These are phyloP conservation scores for Asobara japonica DNA, from an alignment of 1,140 invertebrate species.

Conservation along the genomic window DNA sequence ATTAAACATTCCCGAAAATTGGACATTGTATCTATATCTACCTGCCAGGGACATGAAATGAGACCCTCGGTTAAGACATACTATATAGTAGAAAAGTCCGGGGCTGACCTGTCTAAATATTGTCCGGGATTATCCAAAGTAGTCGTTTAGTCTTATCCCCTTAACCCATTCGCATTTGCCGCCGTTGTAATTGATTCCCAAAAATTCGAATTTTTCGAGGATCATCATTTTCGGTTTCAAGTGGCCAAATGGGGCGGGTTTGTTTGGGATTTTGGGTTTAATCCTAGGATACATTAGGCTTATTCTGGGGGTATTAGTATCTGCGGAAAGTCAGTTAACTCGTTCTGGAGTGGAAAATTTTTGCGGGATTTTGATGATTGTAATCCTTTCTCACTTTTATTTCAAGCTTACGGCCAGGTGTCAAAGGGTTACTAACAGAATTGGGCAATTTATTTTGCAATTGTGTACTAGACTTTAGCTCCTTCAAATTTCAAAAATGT, in stretches of 20 bases:
- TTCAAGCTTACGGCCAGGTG: no score
- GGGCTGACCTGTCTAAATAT: constrained; percentile 20
- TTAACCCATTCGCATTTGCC: neutral
- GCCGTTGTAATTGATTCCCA: neutral
- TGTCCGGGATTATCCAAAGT: neutral
- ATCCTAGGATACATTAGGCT: neutral
- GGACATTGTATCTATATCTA: no score
- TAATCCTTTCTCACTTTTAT: neutral
- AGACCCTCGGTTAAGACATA: neutral
- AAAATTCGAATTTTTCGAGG: neutral
- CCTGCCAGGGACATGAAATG: no score
- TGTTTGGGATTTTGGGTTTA: neutral
- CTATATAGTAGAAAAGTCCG: neutral
- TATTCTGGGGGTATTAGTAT: neutral
- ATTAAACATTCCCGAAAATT: no score
- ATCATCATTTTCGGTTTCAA: neutral
- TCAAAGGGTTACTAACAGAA: no score
- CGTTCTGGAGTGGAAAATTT: neutral
- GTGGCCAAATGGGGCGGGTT: neutral
- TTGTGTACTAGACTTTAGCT: no score
- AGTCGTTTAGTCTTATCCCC: neutral
- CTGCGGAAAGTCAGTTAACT: neutral
- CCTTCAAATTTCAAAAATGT: no score
- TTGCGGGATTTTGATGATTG: neutral
- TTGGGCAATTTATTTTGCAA: no score